Percentiles rank a stretch among this genome's conserved stretches.
Conservation (phyloP, 2,888 invertebrate genomes). For the Cephus runcator region DNA sequence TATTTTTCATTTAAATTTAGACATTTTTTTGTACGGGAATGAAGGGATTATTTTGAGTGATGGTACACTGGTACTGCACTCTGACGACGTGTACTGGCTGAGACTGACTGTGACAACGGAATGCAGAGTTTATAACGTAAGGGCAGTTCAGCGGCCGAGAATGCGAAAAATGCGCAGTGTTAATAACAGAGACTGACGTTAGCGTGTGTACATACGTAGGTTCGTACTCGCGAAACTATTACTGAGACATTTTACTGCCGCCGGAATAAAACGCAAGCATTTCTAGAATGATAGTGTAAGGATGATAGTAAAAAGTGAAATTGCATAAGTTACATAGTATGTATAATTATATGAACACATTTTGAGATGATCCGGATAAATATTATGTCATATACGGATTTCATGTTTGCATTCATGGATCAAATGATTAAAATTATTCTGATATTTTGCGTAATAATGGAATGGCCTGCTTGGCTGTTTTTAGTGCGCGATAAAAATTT, state of each 20-base stretch:
- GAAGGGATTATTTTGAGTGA: neutral
- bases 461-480: neutral
- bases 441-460: neutral
- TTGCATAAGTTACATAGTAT: neutral
- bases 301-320: neutral
- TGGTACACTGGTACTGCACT: neutral
- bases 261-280: neutral
- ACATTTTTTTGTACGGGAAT: neutral
- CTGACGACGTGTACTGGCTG: neutral
- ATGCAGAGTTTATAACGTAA: neutral
- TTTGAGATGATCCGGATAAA: neutral
- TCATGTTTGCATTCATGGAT: neutral
- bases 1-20: neutral
- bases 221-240: neutral
- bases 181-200: neutral
- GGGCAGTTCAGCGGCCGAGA: neutral
- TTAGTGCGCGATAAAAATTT: neutral
- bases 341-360: neutral
- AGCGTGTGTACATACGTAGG: neutral
- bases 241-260: neutral
- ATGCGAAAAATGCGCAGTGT: neutral
- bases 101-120: neutral
- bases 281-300: neutral
- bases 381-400: too few species aligned
- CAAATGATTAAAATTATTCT: neutral